Percentiles rank a stretch among this genome's conserved stretches.
These are phyloP conservation scores for Alentia gelatinosa DNA, from an alignment of 2,888 invertebrate genomes.

Conservation along the genomic window DNA sequence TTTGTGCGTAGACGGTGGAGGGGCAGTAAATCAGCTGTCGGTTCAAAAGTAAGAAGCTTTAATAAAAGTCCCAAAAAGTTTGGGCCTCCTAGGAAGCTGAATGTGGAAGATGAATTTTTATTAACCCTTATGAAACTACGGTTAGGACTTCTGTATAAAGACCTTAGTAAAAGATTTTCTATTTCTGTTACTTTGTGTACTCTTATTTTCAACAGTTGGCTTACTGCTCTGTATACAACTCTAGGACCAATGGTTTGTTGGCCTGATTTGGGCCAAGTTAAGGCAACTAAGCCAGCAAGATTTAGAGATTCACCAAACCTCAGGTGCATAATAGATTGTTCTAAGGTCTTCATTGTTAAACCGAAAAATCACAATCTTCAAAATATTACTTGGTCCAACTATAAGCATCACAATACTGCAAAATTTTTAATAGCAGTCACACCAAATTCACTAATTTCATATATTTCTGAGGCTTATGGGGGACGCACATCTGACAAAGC, in stretches of 20 bases:
- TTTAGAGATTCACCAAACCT: background rate
- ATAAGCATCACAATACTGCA: conserved; percentile 55
- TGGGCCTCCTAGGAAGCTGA: too few relatives aligned
- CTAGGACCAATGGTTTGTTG: background rate
- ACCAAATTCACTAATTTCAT: conserved; percentile 43
- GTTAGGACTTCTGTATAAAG: too few relatives aligned
- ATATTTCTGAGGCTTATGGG: conserved; percentile 7
- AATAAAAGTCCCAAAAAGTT: too few relatives aligned
- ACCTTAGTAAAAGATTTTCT: too few relatives aligned
- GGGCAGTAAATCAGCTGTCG: too few relatives aligned
- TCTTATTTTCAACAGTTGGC: conserved; percentile 30
- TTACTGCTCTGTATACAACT: background rate
- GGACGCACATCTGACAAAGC: conserved; percentile 26
- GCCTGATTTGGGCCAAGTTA: background rate
- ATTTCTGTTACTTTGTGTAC: background rate
- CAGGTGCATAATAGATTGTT: conserved; percentile 50
- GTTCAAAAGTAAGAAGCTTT: too few relatives aligned
- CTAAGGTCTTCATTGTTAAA: conserved; percentile 28
- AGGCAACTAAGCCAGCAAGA: background rate
- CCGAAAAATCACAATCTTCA: background rate
- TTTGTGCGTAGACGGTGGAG: too few relatives aligned
- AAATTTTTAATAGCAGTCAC: conserved; percentile 45
- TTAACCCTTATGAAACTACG: too few relatives aligned
- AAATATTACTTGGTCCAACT: conserved; percentile 45
- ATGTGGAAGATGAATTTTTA: too few relatives aligned